Percentiles rank a stretch among this genome's conserved stretches.
phyloP scores from a whole-genome alignment of 2,113 vertebrate genomes.

The Pipa parva region DNA sequence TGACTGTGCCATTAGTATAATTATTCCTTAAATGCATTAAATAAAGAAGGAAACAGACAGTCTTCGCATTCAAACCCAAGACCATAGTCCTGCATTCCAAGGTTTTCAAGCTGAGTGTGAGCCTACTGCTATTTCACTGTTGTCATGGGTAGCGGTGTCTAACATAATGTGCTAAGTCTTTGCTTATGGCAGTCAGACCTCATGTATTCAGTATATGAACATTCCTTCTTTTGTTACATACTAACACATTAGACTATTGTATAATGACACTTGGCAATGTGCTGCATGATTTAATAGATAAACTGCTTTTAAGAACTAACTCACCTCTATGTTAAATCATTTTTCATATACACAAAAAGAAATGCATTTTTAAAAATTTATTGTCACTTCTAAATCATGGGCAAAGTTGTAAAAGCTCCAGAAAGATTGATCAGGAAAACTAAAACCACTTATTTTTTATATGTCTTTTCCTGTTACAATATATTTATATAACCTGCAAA shows the following conservation, averaged over 20 bases:
- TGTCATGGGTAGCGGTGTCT: conserved; percentile 32
- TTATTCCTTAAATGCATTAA: conserved; percentile 4
- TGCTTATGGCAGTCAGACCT: conserved; percentile 25
- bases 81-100: conserved; percentile 7
- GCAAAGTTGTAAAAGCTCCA: no score
- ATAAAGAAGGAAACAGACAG: not conserved
- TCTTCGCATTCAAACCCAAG: not conserved
- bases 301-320: no score
- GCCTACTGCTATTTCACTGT: conserved; percentile 30
- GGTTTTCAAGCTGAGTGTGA: conserved; percentile 29
- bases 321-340: no score
- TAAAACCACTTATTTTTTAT: no score
- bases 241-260: conserved; percentile 1
- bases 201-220: conserved; percentile 18
- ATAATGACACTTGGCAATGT: conserved; percentile 2
- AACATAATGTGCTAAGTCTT: conserved; percentile 18
- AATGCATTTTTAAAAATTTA: not conserved
- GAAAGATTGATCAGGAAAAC: no score
- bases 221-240: conserved; percentile 27
- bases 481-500: no score
- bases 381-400: no score
- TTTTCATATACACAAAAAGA: not conserved
- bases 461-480: no score
- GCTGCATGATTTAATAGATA: not conserved
- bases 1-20: conserved; percentile 41